Conservation (phyloP, 2,797 vertebrate species). For the Takifugu rubripes region DNA sequence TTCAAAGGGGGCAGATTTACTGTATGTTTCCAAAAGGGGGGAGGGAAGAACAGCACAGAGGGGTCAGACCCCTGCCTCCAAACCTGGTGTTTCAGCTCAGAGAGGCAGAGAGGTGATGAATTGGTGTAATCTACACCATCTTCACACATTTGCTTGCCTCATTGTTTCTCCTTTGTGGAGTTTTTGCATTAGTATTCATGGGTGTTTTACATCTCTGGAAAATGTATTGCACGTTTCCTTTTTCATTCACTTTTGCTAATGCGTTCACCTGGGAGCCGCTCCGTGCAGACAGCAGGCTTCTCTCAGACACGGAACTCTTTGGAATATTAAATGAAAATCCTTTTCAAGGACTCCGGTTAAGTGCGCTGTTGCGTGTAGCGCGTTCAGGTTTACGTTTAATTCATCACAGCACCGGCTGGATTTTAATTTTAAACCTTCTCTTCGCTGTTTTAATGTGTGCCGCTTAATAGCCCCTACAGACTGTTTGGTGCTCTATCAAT, state of each 20-base stretch:
- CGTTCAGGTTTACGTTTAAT: conserved; percentile 6
- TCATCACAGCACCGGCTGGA: conserved; percentile 1
- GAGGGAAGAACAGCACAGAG: too few relatives aligned
- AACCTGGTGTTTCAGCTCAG: not conserved
- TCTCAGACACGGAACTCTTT: not conserved
- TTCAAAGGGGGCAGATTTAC: not conserved
- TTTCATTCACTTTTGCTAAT: conserved; percentile 14
- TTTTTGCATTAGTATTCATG: conserved; percentile 3
- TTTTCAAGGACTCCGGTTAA: not conserved
- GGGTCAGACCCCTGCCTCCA: too few relatives aligned
- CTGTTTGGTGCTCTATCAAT: conserved; percentile 10
- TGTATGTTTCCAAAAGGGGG: too few relatives aligned
- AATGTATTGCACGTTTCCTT: not conserved
- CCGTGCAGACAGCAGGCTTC: not conserved
- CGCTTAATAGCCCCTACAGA: conserved; percentile 19
- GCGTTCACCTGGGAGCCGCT: conserved; percentile 21
- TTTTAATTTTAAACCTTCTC: not conserved
- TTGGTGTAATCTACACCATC: conserved; percentile 4
- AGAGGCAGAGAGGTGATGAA: conserved; percentile 3
- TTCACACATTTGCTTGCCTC: not conserved
- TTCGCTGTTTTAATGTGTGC: not conserved
- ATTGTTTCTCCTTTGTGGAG: conserved; percentile 1
- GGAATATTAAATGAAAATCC: not conserved
- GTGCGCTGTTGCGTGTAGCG: not conserved
- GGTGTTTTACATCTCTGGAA: not conserved